A percentile compares a stretch with the other conserved stretches of the same genome.
Evolutionary conservation across 2,113 vertebrate genomes (phyloP).

Genomic region (Nothoprocta pentlandii): DNA sequence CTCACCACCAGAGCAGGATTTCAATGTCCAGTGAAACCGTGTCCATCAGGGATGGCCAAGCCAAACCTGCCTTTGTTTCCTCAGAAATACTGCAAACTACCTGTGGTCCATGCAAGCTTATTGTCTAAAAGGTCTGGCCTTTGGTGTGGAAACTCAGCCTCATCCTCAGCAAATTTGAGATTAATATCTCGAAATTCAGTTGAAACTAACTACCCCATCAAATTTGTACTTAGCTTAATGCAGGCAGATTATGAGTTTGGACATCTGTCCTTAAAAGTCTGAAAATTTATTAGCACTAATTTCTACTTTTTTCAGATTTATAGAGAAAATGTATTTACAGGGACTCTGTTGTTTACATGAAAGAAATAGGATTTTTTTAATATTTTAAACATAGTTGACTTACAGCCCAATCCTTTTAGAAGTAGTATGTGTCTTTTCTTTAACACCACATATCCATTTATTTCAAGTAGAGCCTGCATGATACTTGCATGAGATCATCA

Average conservation of each 20-base stretch:
- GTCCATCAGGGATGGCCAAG: background rate
- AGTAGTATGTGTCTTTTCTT: background rate
- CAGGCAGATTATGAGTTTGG: background rate
- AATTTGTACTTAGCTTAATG: background rate
- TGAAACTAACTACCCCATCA: background rate
- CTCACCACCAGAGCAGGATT: background rate
- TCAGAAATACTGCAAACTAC: background rate
- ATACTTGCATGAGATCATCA: background rate
- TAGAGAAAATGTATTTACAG: background rate
- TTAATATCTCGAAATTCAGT: background rate
- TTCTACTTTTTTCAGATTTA: background rate
- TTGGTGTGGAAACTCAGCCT: background rate
- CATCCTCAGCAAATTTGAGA: background rate
- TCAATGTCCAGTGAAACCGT: background rate
- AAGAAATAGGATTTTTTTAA: background rate
- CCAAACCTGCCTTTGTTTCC: background rate
- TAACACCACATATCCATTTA: background rate
- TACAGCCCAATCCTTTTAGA: background rate
- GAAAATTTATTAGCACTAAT: background rate
- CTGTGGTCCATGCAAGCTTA: background rate
- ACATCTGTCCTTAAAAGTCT: background rate
- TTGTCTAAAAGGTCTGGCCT: background rate
- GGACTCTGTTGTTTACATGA: background rate
- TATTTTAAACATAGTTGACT: background rate
- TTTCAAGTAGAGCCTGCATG: conserved; percentile 8